Evolutionary conservation across 2,888 invertebrate genomes (phyloP).

Genomic region (Amaurobius ferox): DNA sequence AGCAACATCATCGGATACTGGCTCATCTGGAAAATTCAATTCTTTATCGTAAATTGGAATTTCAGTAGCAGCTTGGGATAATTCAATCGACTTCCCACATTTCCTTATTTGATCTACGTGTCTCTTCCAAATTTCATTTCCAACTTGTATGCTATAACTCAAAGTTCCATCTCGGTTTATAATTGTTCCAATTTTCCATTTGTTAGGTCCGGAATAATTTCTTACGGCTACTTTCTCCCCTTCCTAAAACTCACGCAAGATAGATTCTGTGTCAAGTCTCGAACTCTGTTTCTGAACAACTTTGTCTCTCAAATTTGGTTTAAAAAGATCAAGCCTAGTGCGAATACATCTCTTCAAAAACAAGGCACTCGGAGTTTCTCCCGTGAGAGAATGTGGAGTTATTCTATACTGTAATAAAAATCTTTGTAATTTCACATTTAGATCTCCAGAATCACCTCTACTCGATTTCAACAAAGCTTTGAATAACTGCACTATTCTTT

Average conservation of each 20-base stretch:
- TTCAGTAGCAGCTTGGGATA: conserved; percentile 40
- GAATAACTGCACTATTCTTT: too few species aligned
- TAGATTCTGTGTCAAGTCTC: conserved; percentile 48
- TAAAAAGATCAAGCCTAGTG: conserved; percentile 27
- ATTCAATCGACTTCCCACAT: conserved; percentile 39
- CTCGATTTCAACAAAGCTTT: too few species aligned
- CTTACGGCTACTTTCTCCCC: conserved; percentile 49
- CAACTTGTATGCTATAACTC: conserved; percentile 39
- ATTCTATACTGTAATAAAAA: conserved; percentile 50
- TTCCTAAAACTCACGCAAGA: conserved; percentile 51
- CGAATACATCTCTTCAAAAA: conserved; percentile 42
- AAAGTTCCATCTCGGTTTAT: conserved; percentile 39
- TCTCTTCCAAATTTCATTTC: conserved; percentile 40
- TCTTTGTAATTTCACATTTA: too few species aligned
- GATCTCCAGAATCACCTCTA: too few species aligned
- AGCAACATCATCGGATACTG: conserved; percentile 42
- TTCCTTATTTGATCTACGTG: conserved; percentile 40
- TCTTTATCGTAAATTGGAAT: conserved; percentile 39
- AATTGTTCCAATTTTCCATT: conserved; percentile 43
- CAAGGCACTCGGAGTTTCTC: conserved; percentile 43
- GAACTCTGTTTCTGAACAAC: conserved; percentile 36
- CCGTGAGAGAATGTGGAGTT: conserved; percentile 45
- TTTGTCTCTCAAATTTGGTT: conserved; percentile 38
- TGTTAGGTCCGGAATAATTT: conserved; percentile 36
- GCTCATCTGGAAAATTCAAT: conserved; percentile 38